phyloP scores from a whole-genome alignment of 2,113 vertebrate species.

The Poeciliopsis turrubarensis region DNA sequence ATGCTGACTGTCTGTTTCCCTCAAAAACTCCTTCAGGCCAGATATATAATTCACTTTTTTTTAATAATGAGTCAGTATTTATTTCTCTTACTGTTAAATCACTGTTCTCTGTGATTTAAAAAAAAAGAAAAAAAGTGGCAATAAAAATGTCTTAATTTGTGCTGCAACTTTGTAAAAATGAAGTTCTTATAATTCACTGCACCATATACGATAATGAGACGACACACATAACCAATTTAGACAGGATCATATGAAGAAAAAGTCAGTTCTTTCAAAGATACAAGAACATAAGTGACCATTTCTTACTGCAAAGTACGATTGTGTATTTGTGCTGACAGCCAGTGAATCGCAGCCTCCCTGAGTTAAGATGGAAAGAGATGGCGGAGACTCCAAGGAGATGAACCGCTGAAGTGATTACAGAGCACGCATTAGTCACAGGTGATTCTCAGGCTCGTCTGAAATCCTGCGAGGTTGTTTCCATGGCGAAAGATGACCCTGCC shows the following conservation, averaged over 20 bases:
- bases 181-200: neutral
- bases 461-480: conserved; percentile 53
- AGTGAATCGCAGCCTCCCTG: neutral
- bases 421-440: conserved; percentile 21
- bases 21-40: neutral
- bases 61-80: neutral
- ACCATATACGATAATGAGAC: neutral
- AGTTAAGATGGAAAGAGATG: conserved; percentile 22
- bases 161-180: too few relatives aligned
- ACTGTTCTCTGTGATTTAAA: neutral
- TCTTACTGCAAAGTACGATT: neutral
- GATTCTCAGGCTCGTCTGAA: conserved; percentile 17
- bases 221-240: neutral
- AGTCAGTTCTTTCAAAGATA: too few relatives aligned
- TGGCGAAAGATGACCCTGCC: conserved; percentile 59
- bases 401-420: conserved; percentile 45
- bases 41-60: neutral
- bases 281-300: too few relatives aligned
- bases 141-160: neutral
- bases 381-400: conserved; percentile 9
- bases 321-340: neutral
- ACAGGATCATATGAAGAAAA: neutral
- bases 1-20: neutral
- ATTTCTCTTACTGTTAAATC: neutral
- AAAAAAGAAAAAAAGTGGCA: neutral